Conservation (phyloP, 2,888 invertebrate species). For the Anagyrus pseudococci region DNA sequence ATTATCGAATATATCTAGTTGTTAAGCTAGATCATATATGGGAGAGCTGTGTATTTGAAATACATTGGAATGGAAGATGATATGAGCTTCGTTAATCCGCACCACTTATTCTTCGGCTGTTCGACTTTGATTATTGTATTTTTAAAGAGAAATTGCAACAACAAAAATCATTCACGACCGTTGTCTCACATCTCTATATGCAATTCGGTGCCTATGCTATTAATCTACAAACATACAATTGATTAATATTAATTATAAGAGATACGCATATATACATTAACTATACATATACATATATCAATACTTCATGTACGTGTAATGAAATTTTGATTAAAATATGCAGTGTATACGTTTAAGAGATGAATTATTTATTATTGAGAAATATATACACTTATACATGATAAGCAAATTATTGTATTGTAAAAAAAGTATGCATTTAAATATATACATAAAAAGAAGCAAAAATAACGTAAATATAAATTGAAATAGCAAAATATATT, state of each 20-base stretch:
- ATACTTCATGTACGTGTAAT: no score
- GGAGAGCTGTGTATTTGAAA: no score
- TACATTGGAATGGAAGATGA: no score
- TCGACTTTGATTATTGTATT: conserved; percentile 5
- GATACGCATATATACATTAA: conserved; percentile 20
- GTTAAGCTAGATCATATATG: no score
- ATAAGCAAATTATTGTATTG: no score
- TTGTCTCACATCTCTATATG: conserved; percentile 44
- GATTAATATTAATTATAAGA: conserved; percentile 15
- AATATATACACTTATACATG: no score
- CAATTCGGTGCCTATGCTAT: conserved; percentile 52
- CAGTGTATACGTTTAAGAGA: no score
- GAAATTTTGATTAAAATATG: no score
- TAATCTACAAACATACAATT: conserved; percentile 22
- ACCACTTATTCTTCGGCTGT: no score
- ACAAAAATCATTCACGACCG: conserved; percentile 18
- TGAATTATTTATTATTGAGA: no score
- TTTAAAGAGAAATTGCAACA: conserved; percentile 10
- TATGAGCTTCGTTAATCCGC: conserved; percentile 34
- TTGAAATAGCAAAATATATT: not conserved
- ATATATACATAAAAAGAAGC: conserved; percentile 2
- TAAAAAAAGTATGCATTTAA: conserved; percentile 7
- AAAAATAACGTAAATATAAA: conserved; percentile 6
- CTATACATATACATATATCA: no score
- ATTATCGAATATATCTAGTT: no score